A percentile compares a stretch with the other conserved stretches of the same genome.
These are phyloP conservation scores for Aepyceros melampus DNA, from an alignment of 2,113 vertebrate species.

Conservation along the genomic window DNA sequence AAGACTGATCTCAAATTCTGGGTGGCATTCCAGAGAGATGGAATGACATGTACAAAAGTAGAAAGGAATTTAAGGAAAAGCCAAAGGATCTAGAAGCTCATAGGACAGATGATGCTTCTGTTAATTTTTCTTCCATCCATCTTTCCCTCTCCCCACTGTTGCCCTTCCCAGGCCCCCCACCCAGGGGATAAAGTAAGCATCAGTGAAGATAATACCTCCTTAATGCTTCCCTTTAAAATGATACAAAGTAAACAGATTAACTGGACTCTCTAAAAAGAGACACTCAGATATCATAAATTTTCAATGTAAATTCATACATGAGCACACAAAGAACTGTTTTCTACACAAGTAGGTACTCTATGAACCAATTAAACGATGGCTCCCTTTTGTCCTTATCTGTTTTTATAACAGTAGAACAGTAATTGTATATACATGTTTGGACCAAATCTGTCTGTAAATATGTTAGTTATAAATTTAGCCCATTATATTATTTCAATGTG, in stretches of 20 bases:
- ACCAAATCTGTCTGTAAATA: slow-evolving; percentile 41
- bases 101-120: background rate
- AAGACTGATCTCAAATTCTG: background rate
- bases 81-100: background rate
- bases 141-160: background rate
- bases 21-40: background rate
- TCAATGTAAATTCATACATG: slow-evolving; percentile 14
- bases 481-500: slow-evolving; percentile 40
- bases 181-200: background rate
- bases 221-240: background rate
- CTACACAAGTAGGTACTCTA: background rate
- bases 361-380: background rate
- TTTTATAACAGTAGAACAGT: background rate
- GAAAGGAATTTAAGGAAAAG: background rate
- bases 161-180: background rate
- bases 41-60: background rate
- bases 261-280: slow-evolving; percentile 4
- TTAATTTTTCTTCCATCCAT: background rate
- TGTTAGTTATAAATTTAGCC: slow-evolving; percentile 42
- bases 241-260: background rate
- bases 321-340: background rate
- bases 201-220: background rate
- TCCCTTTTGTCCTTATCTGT: slow-evolving; percentile 23
- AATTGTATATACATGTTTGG: slow-evolving; percentile 23
- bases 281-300: background rate